Evolutionary conservation across 2,888 invertebrate genomes (phyloP).

Genomic region (Monoplex corrugatus): DNA sequence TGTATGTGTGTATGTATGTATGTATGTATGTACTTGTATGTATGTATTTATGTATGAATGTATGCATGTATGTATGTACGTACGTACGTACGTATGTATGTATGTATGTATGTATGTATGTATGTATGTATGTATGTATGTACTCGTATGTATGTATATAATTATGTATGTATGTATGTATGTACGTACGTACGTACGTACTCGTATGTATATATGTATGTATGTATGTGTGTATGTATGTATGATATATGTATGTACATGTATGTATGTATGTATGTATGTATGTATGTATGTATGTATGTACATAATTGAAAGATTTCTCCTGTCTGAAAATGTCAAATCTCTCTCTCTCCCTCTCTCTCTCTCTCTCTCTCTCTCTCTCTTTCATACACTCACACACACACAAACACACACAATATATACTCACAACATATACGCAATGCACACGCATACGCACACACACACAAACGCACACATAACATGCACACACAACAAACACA

Average conservation of each 20-base stretch:
- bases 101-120: not conserved
- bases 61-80: not conserved
- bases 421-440: too few species aligned
- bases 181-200: constrained; percentile 15
- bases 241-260: not conserved
- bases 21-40: not conserved
- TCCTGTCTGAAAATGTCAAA: too few species aligned
- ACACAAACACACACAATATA: too few species aligned
- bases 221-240: constrained; percentile 27
- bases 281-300: not conserved
- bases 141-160: too few species aligned
- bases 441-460: too few species aligned
- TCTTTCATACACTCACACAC: too few species aligned
- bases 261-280: not conserved
- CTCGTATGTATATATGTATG: not conserved
- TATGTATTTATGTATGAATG: not conserved
- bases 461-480: too few species aligned
- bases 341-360: too few species aligned
- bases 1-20: not conserved
- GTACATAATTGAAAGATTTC: too few species aligned
- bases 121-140: constrained; percentile 9
- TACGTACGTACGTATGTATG: constrained; percentile 8
- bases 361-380: too few species aligned
- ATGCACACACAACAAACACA: too few species aligned
- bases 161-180: constrained; percentile 37